These are phyloP conservation scores for Galleria mellonella DNA, from an alignment of 1,140 invertebrate species.

Conservation along the genomic window DNA sequence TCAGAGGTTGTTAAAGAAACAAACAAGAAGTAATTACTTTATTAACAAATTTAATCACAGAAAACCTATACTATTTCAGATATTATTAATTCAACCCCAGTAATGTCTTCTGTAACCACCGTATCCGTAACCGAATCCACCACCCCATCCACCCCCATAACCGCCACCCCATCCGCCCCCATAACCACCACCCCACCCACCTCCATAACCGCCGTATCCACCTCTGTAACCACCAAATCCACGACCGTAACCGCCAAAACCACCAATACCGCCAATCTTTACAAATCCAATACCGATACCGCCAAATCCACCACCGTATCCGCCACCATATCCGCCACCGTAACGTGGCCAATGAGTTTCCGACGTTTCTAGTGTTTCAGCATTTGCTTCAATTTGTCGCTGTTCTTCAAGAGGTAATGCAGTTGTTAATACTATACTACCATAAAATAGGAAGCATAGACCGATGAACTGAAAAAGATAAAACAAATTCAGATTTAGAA, in stretches of 20 bases:
- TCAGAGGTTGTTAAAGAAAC: too few species aligned
- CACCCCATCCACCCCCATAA: background rate
- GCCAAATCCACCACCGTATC: conserved; percentile 2
- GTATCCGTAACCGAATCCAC: conserved; percentile 2
- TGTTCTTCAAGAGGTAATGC: background rate
- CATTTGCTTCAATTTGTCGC: background rate
- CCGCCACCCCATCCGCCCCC: background rate
- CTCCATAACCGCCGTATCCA: conserved; percentile 1
- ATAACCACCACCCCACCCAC: background rate
- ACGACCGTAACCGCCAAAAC: background rate
- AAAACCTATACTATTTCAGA: too few species aligned
- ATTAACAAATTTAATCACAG: too few species aligned
- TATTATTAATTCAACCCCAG: background rate
- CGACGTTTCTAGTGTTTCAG: conserved; percentile 2
- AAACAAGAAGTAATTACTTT: too few species aligned
- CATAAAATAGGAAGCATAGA: background rate
- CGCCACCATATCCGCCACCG: background rate
- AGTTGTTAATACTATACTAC: background rate
- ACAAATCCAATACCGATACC: background rate
- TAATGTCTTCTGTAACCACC: conserved; percentile 1
- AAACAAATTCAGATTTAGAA: background rate
- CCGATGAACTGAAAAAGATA: background rate
- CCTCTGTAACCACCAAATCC: conserved; percentile 2
- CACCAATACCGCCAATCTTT: background rate
- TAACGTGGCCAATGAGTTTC: background rate